Evolutionary conservation across 2,113 vertebrate genomes (phyloP).

Genomic region (Jaculus jaculus): DNA sequence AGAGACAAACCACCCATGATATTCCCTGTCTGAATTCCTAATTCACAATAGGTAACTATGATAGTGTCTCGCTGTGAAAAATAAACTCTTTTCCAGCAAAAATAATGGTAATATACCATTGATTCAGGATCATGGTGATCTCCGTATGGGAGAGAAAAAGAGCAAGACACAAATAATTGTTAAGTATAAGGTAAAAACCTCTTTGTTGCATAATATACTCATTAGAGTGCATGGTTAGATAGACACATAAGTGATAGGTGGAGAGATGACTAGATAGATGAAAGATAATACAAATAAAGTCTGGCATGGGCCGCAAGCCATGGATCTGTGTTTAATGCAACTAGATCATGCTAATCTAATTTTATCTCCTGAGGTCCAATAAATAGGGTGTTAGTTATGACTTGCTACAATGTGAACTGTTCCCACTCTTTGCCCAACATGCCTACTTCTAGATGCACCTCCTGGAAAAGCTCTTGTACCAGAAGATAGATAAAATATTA

Average conservation of each 20-base stretch:
- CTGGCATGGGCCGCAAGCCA: not conserved
- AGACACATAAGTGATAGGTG: too few relatives aligned
- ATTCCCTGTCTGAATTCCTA: not conserved
- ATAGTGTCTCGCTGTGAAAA: not conserved
- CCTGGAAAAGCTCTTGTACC: not conserved
- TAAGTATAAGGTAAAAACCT: not conserved
- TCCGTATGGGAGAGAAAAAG: conserved; percentile 1
- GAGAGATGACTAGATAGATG: not conserved
- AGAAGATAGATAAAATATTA: not conserved
- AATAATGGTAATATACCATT: not conserved
- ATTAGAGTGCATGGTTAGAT: not conserved
- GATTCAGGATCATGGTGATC: not conserved
- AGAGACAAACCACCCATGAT: not conserved
- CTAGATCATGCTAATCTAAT: not conserved
- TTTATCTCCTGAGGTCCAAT: not conserved
- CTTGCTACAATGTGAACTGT: not conserved
- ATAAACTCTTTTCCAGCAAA: not conserved
- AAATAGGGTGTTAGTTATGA: not conserved
- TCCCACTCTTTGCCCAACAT: not conserved
- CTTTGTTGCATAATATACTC: not conserved
- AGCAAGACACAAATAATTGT: not conserved
- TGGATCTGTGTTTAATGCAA: not conserved
- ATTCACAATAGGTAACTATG: not conserved
- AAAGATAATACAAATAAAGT: not conserved
- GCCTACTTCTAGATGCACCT: not conserved